Base-by-base conservation (phyloP, 1,140 invertebrate genomes). In the Apis dorsata region DNA sequence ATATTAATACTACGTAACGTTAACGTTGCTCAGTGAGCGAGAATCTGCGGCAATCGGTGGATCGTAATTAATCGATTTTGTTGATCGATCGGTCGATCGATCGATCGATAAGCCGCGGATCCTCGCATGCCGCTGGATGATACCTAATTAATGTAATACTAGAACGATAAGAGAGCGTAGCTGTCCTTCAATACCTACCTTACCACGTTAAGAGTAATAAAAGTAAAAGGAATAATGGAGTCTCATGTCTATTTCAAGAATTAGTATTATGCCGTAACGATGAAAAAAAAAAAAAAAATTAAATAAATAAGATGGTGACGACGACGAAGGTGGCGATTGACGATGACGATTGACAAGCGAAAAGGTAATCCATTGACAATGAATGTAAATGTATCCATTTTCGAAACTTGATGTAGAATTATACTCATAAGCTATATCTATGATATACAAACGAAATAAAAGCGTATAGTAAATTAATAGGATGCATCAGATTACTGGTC, bases 381-480 rank as follows among this genome's bases (percentile, higher is more conserved):
- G 92, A 94, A 94, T 94, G 93, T 94, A 94, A 93, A 94, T 94
- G 93, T 94, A 94, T 94, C 93, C 93, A 93, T 93, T 93, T 94
- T 93, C 90, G 90, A 94, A 94, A 94, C 91, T 94, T 93, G 93
- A 94, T 94, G 93, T 94, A 94, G 93, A 94, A 94, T 93, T 94
- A 94, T 94, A 94, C 92, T 93, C 93, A 93, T 94, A 94, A 94
- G 93, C 93, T 94, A 93, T 94, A 94, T 93, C 93, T 94, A 94
- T 93, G 91, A 94, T 93, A 94, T 91, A 92, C 92, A 94, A 92
- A 94, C 92, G 92, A 92, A 93, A 94, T 94, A 94, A 94, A 94
- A 93, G 89, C 92, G 90, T 93, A 93, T 91, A 93, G 90, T 93
- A 93, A 93, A 93, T 91, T 90, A 92, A 44, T 75, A 80, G 57